phyloP scores from a whole-genome alignment of 2,797 vertebrate genomes.

The Chelidonichthys spinosus region DNA sequence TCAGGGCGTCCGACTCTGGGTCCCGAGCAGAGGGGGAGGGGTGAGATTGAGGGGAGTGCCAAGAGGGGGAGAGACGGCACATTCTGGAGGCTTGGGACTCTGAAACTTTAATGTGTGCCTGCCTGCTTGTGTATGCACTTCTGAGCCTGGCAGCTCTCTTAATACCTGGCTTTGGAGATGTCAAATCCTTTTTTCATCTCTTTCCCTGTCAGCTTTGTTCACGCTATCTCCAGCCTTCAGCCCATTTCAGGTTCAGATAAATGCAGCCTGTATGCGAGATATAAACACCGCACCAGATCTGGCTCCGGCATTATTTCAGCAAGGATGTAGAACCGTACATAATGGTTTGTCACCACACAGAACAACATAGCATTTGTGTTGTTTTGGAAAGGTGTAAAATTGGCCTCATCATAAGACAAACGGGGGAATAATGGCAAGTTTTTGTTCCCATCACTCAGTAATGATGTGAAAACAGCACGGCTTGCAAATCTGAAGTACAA shows the following conservation, averaged over 20 bases:
- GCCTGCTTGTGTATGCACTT: constrained; percentile 76
- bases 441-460: constrained; percentile 41
- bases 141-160: constrained; percentile 74
- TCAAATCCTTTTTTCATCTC: constrained; percentile 75
- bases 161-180: constrained; percentile 78
- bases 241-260: constrained; percentile 67
- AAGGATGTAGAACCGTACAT: constrained; percentile 27
- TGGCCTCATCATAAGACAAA: constrained; percentile 29
- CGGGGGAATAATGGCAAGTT: constrained; percentile 27
- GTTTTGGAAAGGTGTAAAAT: constrained; percentile 26
- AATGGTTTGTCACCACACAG: constrained; percentile 25
- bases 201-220: constrained; percentile 75
- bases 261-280: constrained; percentile 43
- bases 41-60: constrained; percentile 2
- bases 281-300: constrained; percentile 42
- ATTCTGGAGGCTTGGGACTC: constrained; percentile 67
- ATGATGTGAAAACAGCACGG: constrained; percentile 38
- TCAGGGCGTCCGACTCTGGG: constrained; percentile 47
- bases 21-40: constrained; percentile 25
- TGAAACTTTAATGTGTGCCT: constrained; percentile 78
- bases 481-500: constrained; percentile 42
- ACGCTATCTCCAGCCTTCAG: constrained; percentile 68
- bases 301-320: constrained; percentile 28
- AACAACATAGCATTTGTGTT: constrained; percentile 32
- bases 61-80: constrained; percentile 53